Conservation (phyloP, 2,888 invertebrate genomes). For the Ametastegia equiseti region DNA sequence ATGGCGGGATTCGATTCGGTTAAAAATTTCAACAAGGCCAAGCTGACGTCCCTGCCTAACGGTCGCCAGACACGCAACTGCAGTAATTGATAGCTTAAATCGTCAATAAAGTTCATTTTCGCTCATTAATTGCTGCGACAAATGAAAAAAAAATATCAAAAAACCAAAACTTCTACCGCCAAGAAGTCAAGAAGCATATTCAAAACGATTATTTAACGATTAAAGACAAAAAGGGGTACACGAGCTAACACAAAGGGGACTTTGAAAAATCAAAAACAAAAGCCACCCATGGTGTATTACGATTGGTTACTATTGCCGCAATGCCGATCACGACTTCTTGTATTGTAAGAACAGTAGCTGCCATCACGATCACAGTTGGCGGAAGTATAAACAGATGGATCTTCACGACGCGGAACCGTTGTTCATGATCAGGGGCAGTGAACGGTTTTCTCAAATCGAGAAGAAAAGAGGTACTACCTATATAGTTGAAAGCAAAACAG, state of each 20-base stretch:
- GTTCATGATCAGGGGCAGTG: background rate
- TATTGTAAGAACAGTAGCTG: constrained; percentile 7
- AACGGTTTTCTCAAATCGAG: constrained; percentile 18
- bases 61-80: constrained; percentile 63
- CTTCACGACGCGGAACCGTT: constrained; percentile 48
- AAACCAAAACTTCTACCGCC: background rate
- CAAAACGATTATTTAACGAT: no score
- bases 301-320: constrained; percentile 56
- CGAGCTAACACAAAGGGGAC: background rate
- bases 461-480: background rate
- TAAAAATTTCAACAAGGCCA: constrained; percentile 58
- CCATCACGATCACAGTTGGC: background rate
- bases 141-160: background rate
- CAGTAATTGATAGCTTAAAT: constrained; percentile 62
- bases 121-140: constrained; percentile 44
- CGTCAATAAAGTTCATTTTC: constrained; percentile 60
- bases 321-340: background rate
- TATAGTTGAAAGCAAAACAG: no score
- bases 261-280: constrained; percentile 52
- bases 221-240: background rate
- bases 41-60: constrained; percentile 55
- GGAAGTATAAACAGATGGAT: constrained; percentile 34
- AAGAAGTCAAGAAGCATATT: background rate
- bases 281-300: constrained; percentile 67
- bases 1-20: constrained; percentile 59